phyloP scores from a whole-genome alignment of 64 coral and sea anemone genomes.

The Platygyra sinensis region DNA sequence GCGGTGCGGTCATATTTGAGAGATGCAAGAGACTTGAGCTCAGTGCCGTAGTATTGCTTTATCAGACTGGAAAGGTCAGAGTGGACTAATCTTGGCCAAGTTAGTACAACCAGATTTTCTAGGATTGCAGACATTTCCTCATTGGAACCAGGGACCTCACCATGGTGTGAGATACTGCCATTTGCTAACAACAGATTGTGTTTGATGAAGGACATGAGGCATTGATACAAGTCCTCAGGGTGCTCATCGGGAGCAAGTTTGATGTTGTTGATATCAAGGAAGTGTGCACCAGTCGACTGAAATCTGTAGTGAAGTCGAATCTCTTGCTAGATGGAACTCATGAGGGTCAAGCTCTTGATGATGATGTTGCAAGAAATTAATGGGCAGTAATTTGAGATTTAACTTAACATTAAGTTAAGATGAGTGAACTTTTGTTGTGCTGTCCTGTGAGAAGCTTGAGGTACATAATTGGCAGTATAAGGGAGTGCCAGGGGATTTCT shows the following conservation, averaged over 20 bases:
- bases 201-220: neutral
- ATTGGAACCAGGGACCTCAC: no score
- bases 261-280: no score
- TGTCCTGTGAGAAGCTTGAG: no score
- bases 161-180: no score
- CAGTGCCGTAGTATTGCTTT: neutral
- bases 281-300: no score
- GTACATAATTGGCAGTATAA: neutral
- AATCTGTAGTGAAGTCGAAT: neutral
- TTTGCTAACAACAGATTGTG: no score
- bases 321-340: constrained; percentile 4
- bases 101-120: constrained; percentile 1
- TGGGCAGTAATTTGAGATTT: neutral
- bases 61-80: neutral
- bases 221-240: no score
- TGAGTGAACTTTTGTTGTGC: no score
- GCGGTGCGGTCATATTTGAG: no score
- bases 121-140: neutral
- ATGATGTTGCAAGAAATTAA: neutral
- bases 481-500: neutral
- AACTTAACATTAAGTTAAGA: neutral
- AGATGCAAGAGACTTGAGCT: neutral
- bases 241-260: no score
- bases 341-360: neutral
- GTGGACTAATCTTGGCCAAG: constrained; percentile 1